Base-by-base conservation (phyloP, 2,797 vertebrate species). In the Chaetophractus vellerosus region DNA sequence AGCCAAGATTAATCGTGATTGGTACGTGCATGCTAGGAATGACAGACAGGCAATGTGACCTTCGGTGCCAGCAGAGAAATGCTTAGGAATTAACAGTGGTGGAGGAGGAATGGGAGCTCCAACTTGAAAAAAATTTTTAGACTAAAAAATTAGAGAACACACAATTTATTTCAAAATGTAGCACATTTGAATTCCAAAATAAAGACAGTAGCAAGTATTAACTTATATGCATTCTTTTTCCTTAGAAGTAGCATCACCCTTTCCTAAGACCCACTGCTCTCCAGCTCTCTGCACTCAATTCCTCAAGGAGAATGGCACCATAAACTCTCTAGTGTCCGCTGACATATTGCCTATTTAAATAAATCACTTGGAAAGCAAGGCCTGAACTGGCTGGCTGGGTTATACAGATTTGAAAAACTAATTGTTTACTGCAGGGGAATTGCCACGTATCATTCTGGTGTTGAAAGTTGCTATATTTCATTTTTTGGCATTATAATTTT, bases 351-450 rank as follows among this genome's bases (percentile, higher is more conserved):
- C 12, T 50, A 2, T 93, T 97, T 78, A 74, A 88, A 57, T 90
- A 63, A 96, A 84, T 88, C 71, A 89, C 71, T 97, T 5, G 12
- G 45, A 94, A 96, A 96, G 66, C 28, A 52, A 31, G 33, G 31
- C 83, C 88, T 84, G 74, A 72, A 28, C 92, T 28, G 8, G 31
- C 33, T 52, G 90, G 95, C 88, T 90, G 93, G 88, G 93, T 90
- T 82, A 84, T 82, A 92, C 71, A 79, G 63, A 80, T 89, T 75
- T 66, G 75, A 64, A 94, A 90, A 93, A 94, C 19, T 9, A 45
- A 88, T 83, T 95, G 41, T 96, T 90, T 93, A 64, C 45, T 90
- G 90, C 36, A 93, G 11, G 57, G 87, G 76, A 91, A 88, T 86
- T 31, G 1, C 59, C 36, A 64, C 41, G 88, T 85, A 93, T 90